A percentile compares a stretch with the other conserved stretches of the same genome.
phyloP scores from a whole-genome alignment of 2,113 vertebrate genomes.

The Leucopsar rothschildi region DNA sequence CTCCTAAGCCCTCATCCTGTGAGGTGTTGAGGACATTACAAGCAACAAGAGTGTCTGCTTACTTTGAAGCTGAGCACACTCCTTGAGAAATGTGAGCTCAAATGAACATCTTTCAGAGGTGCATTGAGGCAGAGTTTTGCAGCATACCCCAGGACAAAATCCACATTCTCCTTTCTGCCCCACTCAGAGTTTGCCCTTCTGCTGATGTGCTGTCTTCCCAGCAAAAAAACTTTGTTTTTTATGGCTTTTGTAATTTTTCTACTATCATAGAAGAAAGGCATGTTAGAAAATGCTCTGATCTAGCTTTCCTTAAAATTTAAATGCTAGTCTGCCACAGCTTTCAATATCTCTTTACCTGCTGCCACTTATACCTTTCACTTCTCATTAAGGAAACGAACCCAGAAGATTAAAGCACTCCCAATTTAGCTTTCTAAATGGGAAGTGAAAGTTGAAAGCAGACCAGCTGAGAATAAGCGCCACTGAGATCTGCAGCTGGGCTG shows the following conservation, averaged over 20 bases:
- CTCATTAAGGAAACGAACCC: slow-evolving; percentile 38
- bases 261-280: neutral
- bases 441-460: slow-evolving; percentile 65
- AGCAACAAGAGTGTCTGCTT: neutral
- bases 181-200: neutral
- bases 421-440: slow-evolving; percentile 58
- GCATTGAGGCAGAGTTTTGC: neutral
- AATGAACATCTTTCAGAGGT: accelerated
- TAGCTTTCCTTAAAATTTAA: neutral
- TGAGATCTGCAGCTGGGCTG: slow-evolving; percentile 54
- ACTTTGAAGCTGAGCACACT: neutral
- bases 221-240: neutral
- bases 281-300: slow-evolving; percentile 26
- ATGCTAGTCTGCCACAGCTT: neutral
- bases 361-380: slow-evolving; percentile 64
- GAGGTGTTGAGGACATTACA: neutral
- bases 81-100: neutral
- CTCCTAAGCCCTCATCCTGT: neutral
- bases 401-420: slow-evolving; percentile 56
- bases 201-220: neutral
- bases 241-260: neutral
- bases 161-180: neutral
- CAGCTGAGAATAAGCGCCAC: slow-evolving; percentile 56
- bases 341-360: slow-evolving; percentile 41
- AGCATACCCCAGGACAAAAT: neutral